These are phyloP conservation scores for Sebastes nivosus DNA, from an alignment of 2,797 vertebrate genomes.

Conservation along the genomic window DNA sequence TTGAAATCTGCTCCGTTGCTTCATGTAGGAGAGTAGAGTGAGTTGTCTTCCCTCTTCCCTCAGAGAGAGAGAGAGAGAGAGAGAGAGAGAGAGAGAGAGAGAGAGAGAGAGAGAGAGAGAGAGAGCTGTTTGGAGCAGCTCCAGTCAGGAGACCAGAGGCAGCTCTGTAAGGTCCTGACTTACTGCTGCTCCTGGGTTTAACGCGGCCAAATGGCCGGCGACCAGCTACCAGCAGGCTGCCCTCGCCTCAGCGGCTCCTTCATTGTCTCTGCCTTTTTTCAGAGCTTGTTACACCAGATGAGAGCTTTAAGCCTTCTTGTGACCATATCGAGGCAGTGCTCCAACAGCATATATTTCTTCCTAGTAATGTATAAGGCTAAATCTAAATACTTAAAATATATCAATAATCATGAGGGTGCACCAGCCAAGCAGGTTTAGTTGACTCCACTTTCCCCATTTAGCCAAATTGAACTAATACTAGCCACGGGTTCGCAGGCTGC, in stretches of 20 bases:
- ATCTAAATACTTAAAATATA: background rate
- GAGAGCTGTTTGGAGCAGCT: slow-evolving; percentile 48
- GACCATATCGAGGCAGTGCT: background rate
- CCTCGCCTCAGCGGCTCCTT: slow-evolving; percentile 40
- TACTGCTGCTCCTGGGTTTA: slow-evolving; percentile 45
- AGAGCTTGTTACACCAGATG: slow-evolving; percentile 16
- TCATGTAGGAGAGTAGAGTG: slow-evolving; percentile 26
- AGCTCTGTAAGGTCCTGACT: slow-evolving; percentile 52
- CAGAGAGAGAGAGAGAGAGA: too few relatives aligned
- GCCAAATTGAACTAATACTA: slow-evolving; percentile 44
- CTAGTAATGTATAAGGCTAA: background rate
- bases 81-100: too few relatives aligned
- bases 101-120: background rate
- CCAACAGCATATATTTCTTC: background rate
- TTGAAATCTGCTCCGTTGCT: slow-evolving; percentile 17
- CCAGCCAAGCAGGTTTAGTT: background rate
- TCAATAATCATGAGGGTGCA: background rate
- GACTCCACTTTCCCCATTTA: slow-evolving; percentile 2
- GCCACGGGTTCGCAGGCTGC: slow-evolving; percentile 42
- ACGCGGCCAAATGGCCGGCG: slow-evolving; percentile 45
- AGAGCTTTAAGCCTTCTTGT: slow-evolving; percentile 9
- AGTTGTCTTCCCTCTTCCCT: slow-evolving; percentile 36
- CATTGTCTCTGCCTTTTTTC: slow-evolving; percentile 28
- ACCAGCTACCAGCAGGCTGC: slow-evolving; percentile 56
- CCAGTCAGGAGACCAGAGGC: slow-evolving; percentile 61